Evolutionary conservation across 2,113 vertebrate species (phyloP), one percentile per base, ranked within the genome.

Genomic region (Macrotis lagotis): DNA sequence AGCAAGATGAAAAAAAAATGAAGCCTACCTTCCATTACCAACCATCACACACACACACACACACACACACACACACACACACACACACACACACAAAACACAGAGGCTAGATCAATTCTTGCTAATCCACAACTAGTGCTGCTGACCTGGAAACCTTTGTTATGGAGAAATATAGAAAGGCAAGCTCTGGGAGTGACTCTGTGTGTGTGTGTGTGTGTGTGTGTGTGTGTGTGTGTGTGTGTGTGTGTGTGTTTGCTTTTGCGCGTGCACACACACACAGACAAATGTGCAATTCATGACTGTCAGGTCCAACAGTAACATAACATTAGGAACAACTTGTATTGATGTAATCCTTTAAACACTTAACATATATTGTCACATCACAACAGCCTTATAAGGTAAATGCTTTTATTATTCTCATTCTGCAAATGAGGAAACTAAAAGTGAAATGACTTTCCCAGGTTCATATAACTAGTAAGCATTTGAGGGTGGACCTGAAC

Each of bases 161-260:
- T 47, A 66, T 7, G 0, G 26, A 25, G 49, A 3, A 2, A 66
- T 7, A 0, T 24, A 25, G 49, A 3, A 2, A 0, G 26, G 48
- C 4, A 48, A 44, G 25, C 10, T 3, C 24, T 44, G 66, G 66
- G 0, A 2, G 37, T 19, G 26, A 14, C 50, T 2, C 0, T 16
- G 48, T 26, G 47, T 9, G 1, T 31, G 53, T 55, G 53, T 28
- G 53, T 28, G 52, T 25, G 52, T 25, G 24, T 25, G 52, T 25
- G 2, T 50, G 24, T 44, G 93, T 88, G 59, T 22, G 22, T 44
- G 19, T 25, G 47, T 25, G 28, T 49, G 49, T 2, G 0, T 2
- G 92, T 47, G 48, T 51, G 19, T 25, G 25, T 7, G 14, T 31
- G 90, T 88, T n/a, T 24, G 24, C 47, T 9, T 25, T 28, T 44